phyloP scores from a whole-genome alignment of 2,888 invertebrate species.

The Myathropa florea region DNA sequence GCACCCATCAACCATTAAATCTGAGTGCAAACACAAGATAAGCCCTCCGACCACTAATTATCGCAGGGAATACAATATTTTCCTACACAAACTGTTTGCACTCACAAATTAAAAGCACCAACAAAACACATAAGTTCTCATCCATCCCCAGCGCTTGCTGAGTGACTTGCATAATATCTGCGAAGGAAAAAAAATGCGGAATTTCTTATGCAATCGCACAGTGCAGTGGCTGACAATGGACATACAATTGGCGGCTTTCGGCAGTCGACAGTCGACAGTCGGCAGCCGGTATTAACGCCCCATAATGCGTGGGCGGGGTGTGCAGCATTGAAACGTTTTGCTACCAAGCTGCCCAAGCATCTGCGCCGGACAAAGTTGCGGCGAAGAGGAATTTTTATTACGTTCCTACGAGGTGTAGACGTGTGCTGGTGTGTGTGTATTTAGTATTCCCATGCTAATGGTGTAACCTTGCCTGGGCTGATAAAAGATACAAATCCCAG shows the following conservation, averaged over 20 bases:
- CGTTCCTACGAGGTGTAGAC: constrained; percentile 2
- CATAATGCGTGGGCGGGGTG: constrained; percentile 15
- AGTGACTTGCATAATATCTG: neutral
- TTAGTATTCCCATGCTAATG: neutral
- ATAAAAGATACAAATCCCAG: constrained; percentile 35
- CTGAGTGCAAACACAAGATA: constrained; percentile 40
- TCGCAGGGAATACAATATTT: constrained; percentile 28
- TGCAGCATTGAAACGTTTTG: too few relatives aligned
- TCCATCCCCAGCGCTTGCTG: neutral
- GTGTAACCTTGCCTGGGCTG: constrained; percentile 13
- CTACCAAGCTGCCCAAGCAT: too few relatives aligned
- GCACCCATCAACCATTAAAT: constrained; percentile 14
- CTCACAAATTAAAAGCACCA: constrained; percentile 30
- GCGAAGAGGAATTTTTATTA: constrained; percentile 8
- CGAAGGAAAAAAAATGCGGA: constrained; percentile 2
- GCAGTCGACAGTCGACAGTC: neutral
- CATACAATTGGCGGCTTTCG: neutral
- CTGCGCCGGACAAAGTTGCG: neutral
- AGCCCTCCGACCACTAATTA: constrained; percentile 39
- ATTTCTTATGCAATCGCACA: constrained; percentile 24
- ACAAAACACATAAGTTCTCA: neutral
- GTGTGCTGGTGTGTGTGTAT: neutral
- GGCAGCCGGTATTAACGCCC: neutral
- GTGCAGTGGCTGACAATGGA: neutral
- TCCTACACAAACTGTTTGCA: constrained; percentile 29